These are phyloP conservation scores for Pampus argenteus DNA, from an alignment of 2,797 vertebrate species.

Conservation along the genomic window DNA sequence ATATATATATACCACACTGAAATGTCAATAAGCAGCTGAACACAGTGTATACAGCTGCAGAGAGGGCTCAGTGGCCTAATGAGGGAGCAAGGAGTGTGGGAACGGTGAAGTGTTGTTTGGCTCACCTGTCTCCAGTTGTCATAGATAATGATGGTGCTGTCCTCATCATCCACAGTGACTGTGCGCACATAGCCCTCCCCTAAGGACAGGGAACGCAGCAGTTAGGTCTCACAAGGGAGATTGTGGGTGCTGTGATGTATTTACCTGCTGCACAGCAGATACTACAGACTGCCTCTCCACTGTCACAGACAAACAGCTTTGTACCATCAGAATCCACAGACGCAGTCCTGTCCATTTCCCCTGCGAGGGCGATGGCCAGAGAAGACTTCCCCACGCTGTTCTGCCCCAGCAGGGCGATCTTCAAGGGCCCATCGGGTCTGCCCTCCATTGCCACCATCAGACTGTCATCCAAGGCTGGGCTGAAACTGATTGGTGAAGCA, in stretches of 20 bases:
- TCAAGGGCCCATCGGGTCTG: slow-evolving; percentile 75
- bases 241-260: slow-evolving; percentile 40
- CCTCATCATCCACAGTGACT: slow-evolving; percentile 90
- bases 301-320: slow-evolving; percentile 18
- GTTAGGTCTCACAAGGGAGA: slow-evolving; percentile 57
- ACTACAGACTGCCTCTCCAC: neutral
- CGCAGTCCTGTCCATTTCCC: slow-evolving; percentile 82
- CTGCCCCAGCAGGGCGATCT: slow-evolving; percentile 89
- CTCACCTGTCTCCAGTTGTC: slow-evolving; percentile 95
- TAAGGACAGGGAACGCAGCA: slow-evolving; percentile 71
- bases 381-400: slow-evolving; percentile 92
- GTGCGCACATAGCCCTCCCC: slow-evolving; percentile 89
- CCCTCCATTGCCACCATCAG: slow-evolving; percentile 63
- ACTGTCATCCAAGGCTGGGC: slow-evolving; percentile 78
- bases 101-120: slow-evolving; percentile 51
- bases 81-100: slow-evolving; percentile 40
- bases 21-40: slow-evolving; percentile 20
- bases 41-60: slow-evolving; percentile 22
- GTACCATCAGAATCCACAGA: slow-evolving; percentile 86
- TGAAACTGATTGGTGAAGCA: slow-evolving; percentile 77
- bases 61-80: slow-evolving; percentile 43
- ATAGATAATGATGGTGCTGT: slow-evolving; percentile 89
- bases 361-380: slow-evolving; percentile 87
- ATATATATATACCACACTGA: neutral
- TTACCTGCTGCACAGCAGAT: slow-evolving; percentile 35